These are phyloP conservation scores for Halictus quadricinctus DNA, from an alignment of 2,888 invertebrate species.

Conservation along the genomic window DNA sequence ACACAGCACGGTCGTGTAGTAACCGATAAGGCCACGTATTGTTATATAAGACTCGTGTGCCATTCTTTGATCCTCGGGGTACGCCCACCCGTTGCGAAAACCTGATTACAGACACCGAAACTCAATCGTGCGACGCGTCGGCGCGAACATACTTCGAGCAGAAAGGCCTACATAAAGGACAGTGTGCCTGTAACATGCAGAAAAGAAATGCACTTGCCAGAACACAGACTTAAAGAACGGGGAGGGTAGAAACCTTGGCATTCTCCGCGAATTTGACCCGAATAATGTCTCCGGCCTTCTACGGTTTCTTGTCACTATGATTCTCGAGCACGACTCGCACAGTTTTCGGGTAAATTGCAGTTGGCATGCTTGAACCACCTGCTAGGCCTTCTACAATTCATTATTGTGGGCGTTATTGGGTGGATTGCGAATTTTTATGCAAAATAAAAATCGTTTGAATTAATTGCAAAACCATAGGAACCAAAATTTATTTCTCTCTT, in stretches of 20 bases:
- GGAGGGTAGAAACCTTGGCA: constrained; percentile 65
- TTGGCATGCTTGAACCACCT: no score
- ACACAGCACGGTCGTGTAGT: constrained; percentile 22
- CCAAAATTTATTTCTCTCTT: no score
- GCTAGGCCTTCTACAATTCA: background rate
- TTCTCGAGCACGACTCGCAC: background rate
- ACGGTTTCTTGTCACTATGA: constrained; percentile 24
- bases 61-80: constrained; percentile 43
- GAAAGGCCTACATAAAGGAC: background rate
- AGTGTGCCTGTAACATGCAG: background rate
- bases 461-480: no score
- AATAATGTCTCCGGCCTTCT: constrained; percentile 50
- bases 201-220: constrained; percentile 43
- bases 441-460: background rate
- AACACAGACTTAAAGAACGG: background rate
- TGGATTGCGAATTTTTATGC: background rate
- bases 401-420: background rate
- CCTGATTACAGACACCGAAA: constrained; percentile 62
- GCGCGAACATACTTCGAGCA: background rate
- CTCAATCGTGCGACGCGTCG: constrained; percentile 56
- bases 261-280: constrained; percentile 60
- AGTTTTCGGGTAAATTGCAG: background rate
- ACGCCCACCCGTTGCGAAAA: constrained; percentile 64
- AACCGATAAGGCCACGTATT: constrained; percentile 40
- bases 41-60: constrained; percentile 40